These are phyloP conservation scores for Osmerus eperlanus DNA, from an alignment of 2,113 vertebrate genomes.

Conservation along the genomic window DNA sequence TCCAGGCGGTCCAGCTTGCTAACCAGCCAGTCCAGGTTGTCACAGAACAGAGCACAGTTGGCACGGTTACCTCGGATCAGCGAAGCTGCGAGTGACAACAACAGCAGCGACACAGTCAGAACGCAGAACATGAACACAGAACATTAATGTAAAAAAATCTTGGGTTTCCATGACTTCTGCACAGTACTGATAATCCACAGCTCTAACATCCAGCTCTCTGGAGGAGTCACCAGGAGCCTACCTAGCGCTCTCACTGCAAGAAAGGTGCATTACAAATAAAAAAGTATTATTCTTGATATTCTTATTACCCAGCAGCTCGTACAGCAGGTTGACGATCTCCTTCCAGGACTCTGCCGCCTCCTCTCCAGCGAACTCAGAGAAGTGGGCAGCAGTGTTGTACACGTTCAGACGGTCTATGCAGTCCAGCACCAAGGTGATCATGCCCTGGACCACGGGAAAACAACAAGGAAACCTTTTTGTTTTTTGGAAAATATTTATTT, in stretches of 20 bases:
- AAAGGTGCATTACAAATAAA: neutral
- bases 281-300: too few species aligned
- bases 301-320: conserved; percentile 82
- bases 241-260: neutral
- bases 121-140: conserved; percentile 5
- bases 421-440: conserved; percentile 86
- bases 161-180: too few species aligned
- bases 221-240: neutral
- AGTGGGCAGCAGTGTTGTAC: conserved; percentile 90
- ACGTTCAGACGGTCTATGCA: conserved; percentile 89
- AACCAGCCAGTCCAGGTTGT: conserved; percentile 91
- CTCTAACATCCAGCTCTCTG: too few species aligned
- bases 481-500: neutral
- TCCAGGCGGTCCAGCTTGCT: conserved; percentile 91
- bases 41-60: conserved; percentile 90
- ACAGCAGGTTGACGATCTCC: conserved; percentile 89
- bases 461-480: neutral
- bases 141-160: neutral
- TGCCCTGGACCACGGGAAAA: conserved; percentile 71
- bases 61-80: conserved; percentile 87
- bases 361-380: conserved; percentile 87
- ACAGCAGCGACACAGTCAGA: neutral
- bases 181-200: too few species aligned
- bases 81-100: conserved; percentile 69
- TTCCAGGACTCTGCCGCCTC: conserved; percentile 92